Conservation (phyloP, 2,888 invertebrate species). For the Drosophila mimetica region DNA sequence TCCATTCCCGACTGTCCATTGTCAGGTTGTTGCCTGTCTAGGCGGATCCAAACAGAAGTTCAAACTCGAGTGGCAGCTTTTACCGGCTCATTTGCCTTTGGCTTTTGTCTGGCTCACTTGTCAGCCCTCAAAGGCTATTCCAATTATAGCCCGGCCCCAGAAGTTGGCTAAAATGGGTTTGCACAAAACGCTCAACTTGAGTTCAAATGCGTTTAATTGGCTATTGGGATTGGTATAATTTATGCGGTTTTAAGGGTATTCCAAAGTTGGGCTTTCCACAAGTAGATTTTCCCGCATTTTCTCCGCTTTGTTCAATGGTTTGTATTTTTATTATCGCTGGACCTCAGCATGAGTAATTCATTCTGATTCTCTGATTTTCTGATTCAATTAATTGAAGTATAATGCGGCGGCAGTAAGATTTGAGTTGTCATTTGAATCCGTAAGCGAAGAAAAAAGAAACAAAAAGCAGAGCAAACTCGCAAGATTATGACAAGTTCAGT, state of each 20-base stretch:
- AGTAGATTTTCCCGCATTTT: background rate
- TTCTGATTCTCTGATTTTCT: conserved; percentile 27
- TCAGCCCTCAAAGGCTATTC: conserved; percentile 29
- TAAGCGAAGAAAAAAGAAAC: conserved; percentile 9
- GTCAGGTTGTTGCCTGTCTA: conserved; percentile 77
- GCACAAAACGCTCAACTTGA: conserved; percentile 1
- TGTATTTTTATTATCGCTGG: conserved; percentile 7
- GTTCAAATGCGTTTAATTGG: conserved; percentile 16
- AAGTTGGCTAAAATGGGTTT: background rate
- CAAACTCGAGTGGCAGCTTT: conserved; percentile 46
- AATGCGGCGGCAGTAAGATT: conserved; percentile 20
- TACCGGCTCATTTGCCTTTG: conserved; percentile 58
- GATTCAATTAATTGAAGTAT: conserved; percentile 67
- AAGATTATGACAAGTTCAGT: conserved; percentile 39
- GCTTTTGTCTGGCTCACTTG: conserved; percentile 41
- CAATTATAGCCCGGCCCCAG: conserved; percentile 9
- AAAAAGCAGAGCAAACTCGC: background rate
- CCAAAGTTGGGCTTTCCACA: background rate
- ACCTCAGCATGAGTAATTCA: conserved; percentile 50
- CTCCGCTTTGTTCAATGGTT: conserved; percentile 1
- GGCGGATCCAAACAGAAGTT: conserved; percentile 49
- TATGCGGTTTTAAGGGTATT: conserved; percentile 9
- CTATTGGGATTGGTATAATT: conserved; percentile 6
- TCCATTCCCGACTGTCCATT: conserved; percentile 47
- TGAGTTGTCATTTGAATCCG: conserved; percentile 24